Percentiles rank a stretch among this genome's conserved stretches.
These are phyloP conservation scores for Dreissena rostriformis DNA, from an alignment of 1,140 invertebrate genomes.

Conservation along the genomic window DNA sequence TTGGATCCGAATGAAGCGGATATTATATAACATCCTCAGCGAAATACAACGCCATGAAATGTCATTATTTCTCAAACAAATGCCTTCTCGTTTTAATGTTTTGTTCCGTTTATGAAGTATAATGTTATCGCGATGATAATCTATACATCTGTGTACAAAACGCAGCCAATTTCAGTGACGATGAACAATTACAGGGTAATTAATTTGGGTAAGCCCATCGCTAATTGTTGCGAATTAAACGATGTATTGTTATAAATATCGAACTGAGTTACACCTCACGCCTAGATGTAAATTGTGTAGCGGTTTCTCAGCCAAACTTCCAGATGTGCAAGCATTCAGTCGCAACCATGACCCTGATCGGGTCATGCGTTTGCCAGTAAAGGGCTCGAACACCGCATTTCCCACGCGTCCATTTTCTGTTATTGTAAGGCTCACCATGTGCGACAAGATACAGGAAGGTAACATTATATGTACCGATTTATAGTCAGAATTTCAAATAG, in stretches of 20 bases:
- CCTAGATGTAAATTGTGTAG: too few species aligned
- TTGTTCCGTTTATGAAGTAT: conserved; percentile 33
- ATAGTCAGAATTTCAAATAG: too few species aligned
- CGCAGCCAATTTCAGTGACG: conserved; percentile 25
- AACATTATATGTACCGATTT: too few species aligned
- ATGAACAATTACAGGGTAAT: conserved; percentile 35
- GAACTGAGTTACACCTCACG: too few species aligned
- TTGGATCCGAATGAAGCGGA: conserved; percentile 18
- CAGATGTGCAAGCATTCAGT: too few species aligned
- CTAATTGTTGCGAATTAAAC: background rate
- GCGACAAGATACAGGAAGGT: too few species aligned
- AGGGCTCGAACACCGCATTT: too few species aligned
- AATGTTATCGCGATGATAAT: conserved; percentile 47
- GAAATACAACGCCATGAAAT: conserved; percentile 52
- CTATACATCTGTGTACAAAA: conserved; percentile 56
- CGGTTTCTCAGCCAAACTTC: too few species aligned
- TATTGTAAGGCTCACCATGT: too few species aligned
- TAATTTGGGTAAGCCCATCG: background rate
- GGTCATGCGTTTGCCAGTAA: too few species aligned
- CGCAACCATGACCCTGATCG: too few species aligned
- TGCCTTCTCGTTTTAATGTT: conserved; percentile 46
- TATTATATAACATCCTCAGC: conserved; percentile 52
- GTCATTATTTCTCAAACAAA: conserved; percentile 51
- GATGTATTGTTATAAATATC: background rate
- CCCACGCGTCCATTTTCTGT: too few species aligned